These are phyloP conservation scores for Nudaria mundana DNA, from an alignment of 2,888 invertebrate species.

Conservation along the genomic window DNA sequence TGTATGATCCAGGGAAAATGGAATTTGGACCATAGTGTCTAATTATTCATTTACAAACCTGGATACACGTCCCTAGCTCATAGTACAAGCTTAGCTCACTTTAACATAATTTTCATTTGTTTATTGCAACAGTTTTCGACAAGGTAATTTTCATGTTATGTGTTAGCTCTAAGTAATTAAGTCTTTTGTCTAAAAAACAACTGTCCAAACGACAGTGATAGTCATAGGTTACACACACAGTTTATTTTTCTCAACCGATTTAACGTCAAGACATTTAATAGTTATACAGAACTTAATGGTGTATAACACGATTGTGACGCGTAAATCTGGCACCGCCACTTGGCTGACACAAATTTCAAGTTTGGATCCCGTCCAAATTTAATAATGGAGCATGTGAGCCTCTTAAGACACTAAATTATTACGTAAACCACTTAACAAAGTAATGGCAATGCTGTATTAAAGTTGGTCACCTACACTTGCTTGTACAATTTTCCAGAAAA, in stretches of 20 bases:
- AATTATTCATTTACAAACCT: too few relatives aligned
- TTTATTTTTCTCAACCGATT: conserved; percentile 4
- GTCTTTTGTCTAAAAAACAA: too few relatives aligned
- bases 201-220: too few relatives aligned
- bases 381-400: conserved; percentile 57
- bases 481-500: not conserved
- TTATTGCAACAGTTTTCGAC: too few relatives aligned
- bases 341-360: conserved; percentile 58
- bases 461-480: conserved; percentile 16
- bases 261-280: conserved; percentile 21
- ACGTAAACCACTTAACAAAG: conserved; percentile 12
- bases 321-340: conserved; percentile 63
- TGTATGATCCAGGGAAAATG: too few relatives aligned
- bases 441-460: conserved; percentile 24
- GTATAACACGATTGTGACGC: conserved; percentile 41
- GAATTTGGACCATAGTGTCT: too few relatives aligned
- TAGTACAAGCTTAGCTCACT: too few relatives aligned
- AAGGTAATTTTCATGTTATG: too few relatives aligned
- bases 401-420: conserved; percentile 54
- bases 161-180: too few relatives aligned
- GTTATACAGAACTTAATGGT: conserved; percentile 38
- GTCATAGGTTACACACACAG: too few relatives aligned
- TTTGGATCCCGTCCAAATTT: conserved; percentile 64
- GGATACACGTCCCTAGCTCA: too few relatives aligned
- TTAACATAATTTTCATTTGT: too few relatives aligned